Evolutionary conservation across 2,113 vertebrate genomes (phyloP).

Genomic region (Urocynchramus pylzowi): DNA sequence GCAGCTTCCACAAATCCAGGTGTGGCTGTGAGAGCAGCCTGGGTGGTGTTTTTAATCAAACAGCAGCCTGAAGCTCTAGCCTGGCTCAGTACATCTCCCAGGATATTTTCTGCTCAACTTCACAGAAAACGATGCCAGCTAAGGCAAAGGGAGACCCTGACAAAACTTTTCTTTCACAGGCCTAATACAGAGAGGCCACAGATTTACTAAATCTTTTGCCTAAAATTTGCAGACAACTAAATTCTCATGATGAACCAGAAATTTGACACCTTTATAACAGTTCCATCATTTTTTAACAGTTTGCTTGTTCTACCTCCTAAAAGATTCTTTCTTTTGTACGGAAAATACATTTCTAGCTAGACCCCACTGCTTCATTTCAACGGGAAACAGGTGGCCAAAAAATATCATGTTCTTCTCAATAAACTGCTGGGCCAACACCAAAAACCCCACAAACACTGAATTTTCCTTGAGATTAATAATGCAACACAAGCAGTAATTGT

Average conservation of each 20-base stretch:
- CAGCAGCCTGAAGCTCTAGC: background rate
- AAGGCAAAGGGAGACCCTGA: background rate
- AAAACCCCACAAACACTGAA: background rate
- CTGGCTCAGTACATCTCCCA: fast-evolving
- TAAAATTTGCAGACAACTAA: background rate
- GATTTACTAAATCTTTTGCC: background rate
- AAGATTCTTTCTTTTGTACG: background rate
- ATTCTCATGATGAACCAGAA: background rate
- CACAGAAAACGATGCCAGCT: fast-evolving
- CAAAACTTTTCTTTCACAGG: background rate
- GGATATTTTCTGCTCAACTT: background rate
- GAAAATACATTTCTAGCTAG: background rate
- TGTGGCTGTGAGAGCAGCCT: background rate
- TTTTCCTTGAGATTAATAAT: background rate
- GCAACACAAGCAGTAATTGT: background rate
- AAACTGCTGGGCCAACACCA: background rate
- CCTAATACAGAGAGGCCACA: background rate
- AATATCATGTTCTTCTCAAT: background rate
- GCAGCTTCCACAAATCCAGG: fast-evolving
- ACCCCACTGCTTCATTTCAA: background rate
- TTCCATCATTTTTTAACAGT: background rate
- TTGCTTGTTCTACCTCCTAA: background rate
- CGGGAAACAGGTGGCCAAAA: background rate
- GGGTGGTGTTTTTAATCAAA: background rate
- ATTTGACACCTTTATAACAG: background rate